Percentiles rank a stretch among this genome's conserved stretches.
Evolutionary conservation across 2,888 invertebrate species (phyloP).

Genomic region (Polydrusus pterygomalis): DNA sequence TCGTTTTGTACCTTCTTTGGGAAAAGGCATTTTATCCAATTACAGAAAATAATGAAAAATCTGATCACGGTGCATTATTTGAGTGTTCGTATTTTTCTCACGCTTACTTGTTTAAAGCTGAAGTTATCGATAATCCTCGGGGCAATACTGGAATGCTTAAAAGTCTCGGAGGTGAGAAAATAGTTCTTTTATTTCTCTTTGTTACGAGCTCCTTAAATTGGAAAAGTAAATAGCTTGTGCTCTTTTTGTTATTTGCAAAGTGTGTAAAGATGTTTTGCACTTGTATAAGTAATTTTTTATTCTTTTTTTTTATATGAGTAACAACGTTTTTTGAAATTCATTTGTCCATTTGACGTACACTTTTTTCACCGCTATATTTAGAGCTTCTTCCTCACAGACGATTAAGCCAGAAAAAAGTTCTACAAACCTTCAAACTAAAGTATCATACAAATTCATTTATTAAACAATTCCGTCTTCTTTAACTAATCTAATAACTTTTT

Average conservation of each 20-base stretch:
- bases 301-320: too few species aligned
- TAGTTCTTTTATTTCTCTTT: slow-evolving; percentile 22
- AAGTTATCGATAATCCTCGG: slow-evolving; percentile 43
- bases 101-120: slow-evolving; percentile 48
- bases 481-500: too few species aligned
- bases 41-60: slow-evolving; percentile 50
- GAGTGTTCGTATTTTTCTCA: slow-evolving; percentile 37
- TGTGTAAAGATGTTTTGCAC: neutral
- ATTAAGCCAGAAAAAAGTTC: too few species aligned
- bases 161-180: slow-evolving; percentile 32
- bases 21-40: slow-evolving; percentile 34
- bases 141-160: slow-evolving; percentile 35
- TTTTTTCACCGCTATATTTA: too few species aligned
- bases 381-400: too few species aligned
- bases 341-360: too few species aligned
- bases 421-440: too few species aligned
- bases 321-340: too few species aligned
- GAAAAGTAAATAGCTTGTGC: slow-evolving; percentile 19
- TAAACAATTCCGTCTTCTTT: too few species aligned
- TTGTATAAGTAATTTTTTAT: neutral
- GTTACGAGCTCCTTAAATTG: slow-evolving; percentile 9
- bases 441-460: too few species aligned
- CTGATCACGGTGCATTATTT: slow-evolving; percentile 40
- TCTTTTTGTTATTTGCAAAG: neutral
- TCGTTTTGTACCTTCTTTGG: too few species aligned